A percentile compares a stretch with the other conserved stretches of the same genome.
These are phyloP conservation scores for Cerceris ruficornis DNA, from an alignment of 2,888 invertebrate species.

Conservation along the genomic window DNA sequence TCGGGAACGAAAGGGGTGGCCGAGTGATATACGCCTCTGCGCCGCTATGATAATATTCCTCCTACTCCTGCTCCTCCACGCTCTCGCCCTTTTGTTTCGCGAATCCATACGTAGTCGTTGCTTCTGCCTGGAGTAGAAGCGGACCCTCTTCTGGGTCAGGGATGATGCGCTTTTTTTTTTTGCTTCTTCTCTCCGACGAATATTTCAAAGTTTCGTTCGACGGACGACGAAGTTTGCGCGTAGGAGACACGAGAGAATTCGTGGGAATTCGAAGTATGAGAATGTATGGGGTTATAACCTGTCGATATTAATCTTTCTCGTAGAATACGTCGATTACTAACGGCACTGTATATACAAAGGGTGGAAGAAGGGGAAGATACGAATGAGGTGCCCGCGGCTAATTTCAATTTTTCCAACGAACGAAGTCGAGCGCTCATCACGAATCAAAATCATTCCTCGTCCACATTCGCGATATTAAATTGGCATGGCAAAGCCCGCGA, in stretches of 20 bases:
- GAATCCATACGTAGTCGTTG: neutral
- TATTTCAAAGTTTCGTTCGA: neutral
- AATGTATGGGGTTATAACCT: too few relatives aligned
- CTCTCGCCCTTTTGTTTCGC: neutral
- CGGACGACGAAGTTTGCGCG: neutral
- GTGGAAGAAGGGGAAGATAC: neutral
- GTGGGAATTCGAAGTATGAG: too few relatives aligned
- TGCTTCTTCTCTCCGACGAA: neutral
- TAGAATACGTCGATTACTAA: neutral
- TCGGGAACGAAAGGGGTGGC: conserved; percentile 76
- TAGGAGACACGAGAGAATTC: too few relatives aligned
- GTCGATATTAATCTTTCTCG: too few relatives aligned
- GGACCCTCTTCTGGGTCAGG: conserved; percentile 44
- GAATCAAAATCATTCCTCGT: conserved; percentile 59
- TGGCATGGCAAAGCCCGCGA: conserved; percentile 64
- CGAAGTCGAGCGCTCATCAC: conserved; percentile 43
- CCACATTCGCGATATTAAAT: conserved; percentile 68
- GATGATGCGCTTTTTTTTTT: neutral
- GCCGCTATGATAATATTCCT: conserved; percentile 79
- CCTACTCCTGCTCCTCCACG: conserved; percentile 9
- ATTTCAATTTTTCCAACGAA: conserved; percentile 34
- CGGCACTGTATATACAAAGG: neutral
- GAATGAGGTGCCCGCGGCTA: neutral
- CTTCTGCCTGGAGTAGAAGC: neutral
- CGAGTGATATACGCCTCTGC: conserved; percentile 79